A percentile compares a stretch with the other conserved stretches of the same genome.
Evolutionary conservation across 2,888 invertebrate genomes (phyloP).

Genomic region (Dolichopus griseipennis): DNA sequence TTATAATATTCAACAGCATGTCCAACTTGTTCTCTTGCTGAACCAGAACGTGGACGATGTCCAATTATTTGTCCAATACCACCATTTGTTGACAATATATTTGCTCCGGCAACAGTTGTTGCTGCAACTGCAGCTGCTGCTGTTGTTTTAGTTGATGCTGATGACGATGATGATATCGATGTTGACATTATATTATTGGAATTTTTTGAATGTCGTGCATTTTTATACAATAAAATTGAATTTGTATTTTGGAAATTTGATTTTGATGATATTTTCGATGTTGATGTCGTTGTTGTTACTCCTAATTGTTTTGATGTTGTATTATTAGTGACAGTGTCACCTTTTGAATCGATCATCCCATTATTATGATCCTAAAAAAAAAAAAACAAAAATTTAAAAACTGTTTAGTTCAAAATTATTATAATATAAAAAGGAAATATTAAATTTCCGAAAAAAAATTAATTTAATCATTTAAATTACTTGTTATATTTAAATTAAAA

Average conservation of each 20-base stretch:
- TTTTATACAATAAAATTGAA: background rate
- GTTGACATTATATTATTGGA: background rate
- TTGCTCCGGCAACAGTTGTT: background rate
- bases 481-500: too few species aligned
- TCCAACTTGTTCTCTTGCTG: conserved; percentile 42
- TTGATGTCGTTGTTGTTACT: background rate
- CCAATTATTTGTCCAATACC: conserved; percentile 14
- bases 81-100: conserved; percentile 8
- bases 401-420: background rate
- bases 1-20: conserved; percentile 50
- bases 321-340: background rate
- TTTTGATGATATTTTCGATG: conserved; percentile 11
- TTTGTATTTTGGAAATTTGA: conserved; percentile 1
- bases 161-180: conserved; percentile 8
- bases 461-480: too few species aligned
- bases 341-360: conserved; percentile 25
- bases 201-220: background rate
- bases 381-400: background rate
- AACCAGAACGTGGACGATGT: conserved; percentile 21
- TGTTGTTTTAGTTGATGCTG: background rate
- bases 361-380: conserved; percentile 20
- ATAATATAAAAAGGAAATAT: background rate
- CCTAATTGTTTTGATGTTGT: background rate
- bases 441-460: background rate
- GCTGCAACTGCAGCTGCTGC: background rate